Evolutionary conservation across 2,888 invertebrate species (phyloP).

Genomic region (Acholoe squamosa): DNA sequence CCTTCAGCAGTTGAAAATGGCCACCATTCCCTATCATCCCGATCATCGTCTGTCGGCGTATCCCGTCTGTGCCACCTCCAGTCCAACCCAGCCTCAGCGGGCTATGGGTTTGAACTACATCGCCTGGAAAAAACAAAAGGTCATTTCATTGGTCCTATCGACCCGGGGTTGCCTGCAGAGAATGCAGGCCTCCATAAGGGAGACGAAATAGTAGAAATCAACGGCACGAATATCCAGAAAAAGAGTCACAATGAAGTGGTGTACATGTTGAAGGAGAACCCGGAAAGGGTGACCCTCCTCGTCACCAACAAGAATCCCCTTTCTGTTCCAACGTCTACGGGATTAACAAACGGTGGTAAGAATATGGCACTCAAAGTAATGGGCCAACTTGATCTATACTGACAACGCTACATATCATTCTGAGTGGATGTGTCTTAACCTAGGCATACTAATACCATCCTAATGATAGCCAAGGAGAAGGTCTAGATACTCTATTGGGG

Average conservation of each 20-base stretch:
- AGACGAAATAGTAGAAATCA: slow-evolving; percentile 89
- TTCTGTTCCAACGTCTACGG: not conserved
- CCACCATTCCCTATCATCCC: not conserved
- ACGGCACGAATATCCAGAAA: slow-evolving; percentile 86
- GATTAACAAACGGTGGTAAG: too few relatives aligned
- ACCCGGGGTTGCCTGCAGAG: slow-evolving; percentile 84
- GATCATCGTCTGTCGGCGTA: not conserved
- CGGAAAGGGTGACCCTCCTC: not conserved
- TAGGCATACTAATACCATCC: too few relatives aligned
- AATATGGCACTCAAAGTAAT: too few relatives aligned
- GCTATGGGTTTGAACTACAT: slow-evolving; percentile 98
- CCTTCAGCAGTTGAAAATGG: not conserved
- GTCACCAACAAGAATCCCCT: not conserved
- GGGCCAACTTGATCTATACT: too few relatives aligned
- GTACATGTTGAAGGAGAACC: not conserved
- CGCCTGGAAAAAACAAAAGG: slow-evolving; percentile 96
- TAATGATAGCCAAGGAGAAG: too few relatives aligned
- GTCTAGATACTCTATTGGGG: too few relatives aligned
- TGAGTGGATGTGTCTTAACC: too few relatives aligned
- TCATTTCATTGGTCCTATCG: slow-evolving; percentile 96
- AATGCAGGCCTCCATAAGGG: slow-evolving; percentile 88
- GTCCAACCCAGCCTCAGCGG: slow-evolving; percentile 94
- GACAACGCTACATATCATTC: too few relatives aligned
- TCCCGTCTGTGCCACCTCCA: slow-evolving; percentile 60
- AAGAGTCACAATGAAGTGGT: slow-evolving; percentile 15